Base-by-base conservation (phyloP, 92 coral and sea anemone species). In the Phenganax marumi region DNA sequence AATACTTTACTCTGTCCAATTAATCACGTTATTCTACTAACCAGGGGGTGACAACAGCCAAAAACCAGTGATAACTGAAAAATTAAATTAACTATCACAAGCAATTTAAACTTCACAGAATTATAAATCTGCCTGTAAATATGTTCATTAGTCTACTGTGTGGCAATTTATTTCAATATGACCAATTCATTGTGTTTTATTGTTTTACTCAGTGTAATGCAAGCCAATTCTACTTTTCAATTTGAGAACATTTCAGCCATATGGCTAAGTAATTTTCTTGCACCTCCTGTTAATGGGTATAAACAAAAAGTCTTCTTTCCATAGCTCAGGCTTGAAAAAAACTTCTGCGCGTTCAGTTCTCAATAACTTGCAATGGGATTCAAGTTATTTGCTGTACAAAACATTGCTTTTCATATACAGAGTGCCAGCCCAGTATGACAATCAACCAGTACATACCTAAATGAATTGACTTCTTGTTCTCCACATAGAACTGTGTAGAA, bases 31-130 rank as follows among this genome's bases (percentile, higher is more conserved):
- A n/a, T n/a, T n/a, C n/a, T n/a, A n/a, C n/a, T n/a, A n/a, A n/a
- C 70, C 70, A 64, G 21, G 70, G 70, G 14, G 70, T 64, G 47
- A 64, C 7, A 48, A 64, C 70, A 0, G 3, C 70, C 70, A 64
- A 9, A 10, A 64, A n/a, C 70, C 70, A 64, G 48, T 64, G 70
- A n/a, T 23, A 25, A 64, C 70, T 64, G 70, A 64, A 64, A 64
- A 5, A 64, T 22, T 9, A 12, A 10, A 64, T 26, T 8, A 3
- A 8, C 7, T 64, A 5, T 18, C 7, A 23, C 14, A 23, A 64
- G 3, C 48, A 64, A 64, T 64, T 23, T 60, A 3, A 12, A 21
- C 8, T 33, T 64, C 33, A 8, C 48, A 64, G 7, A 64, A 64
- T 18, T 60, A 26, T 10, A 56, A 2, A 56, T n/a, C 18, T 56